Percentiles rank a stretch among this genome's conserved stretches.
Conservation (phyloP, 2,888 invertebrate species). For the Maniola hyperantus region DNA sequence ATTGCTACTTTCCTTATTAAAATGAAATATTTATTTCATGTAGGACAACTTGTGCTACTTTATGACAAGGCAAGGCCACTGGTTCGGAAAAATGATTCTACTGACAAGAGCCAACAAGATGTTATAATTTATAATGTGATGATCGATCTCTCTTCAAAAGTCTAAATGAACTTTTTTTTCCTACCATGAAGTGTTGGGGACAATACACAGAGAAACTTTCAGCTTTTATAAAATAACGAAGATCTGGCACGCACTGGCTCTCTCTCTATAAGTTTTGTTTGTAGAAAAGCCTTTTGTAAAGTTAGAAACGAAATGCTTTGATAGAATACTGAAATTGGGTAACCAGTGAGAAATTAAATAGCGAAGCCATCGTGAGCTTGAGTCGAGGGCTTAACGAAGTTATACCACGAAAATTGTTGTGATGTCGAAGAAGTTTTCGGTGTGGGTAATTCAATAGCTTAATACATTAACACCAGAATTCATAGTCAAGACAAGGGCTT, state of each 20-base stretch:
- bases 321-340: background rate
- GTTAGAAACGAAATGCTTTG: background rate
- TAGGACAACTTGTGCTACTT: background rate
- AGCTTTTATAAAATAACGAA: no score
- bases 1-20: conserved; percentile 16
- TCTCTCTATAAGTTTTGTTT: background rate
- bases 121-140: no score
- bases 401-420: conserved; percentile 23
- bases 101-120: no score
- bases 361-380: background rate
- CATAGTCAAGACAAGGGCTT: no score
- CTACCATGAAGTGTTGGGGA: no score
- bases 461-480: conserved; percentile 2
- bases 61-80: no score
- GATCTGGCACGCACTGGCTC: no score
- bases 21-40: background rate
- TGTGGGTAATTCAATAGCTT: conserved; percentile 10
- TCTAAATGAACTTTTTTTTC: no score
- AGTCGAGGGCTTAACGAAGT: conserved; percentile 10
- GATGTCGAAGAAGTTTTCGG: conserved; percentile 20
- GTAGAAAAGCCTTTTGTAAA: background rate
- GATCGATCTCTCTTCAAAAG: no score
- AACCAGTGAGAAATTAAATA: conserved; percentile 3
- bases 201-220: no score
- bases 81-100: no score